These are phyloP conservation scores for Pristionchus entomophagus DNA, from an alignment of 2,888 invertebrate species.

Conservation along the genomic window DNA sequence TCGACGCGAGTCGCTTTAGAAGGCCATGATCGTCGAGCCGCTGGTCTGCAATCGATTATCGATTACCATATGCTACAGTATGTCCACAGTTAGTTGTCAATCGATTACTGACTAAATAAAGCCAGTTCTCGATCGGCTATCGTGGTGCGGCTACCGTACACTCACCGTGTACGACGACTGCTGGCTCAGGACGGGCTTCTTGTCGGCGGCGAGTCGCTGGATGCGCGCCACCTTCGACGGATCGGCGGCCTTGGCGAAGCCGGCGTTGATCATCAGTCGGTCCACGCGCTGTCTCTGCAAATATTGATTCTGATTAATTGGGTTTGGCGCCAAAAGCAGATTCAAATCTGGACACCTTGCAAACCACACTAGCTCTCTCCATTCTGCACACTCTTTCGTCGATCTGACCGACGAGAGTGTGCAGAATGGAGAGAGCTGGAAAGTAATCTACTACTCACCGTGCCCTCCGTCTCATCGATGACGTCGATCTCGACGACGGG, in stretches of 20 bases:
- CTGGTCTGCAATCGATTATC: not conserved
- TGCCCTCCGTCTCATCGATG: slow-evolving; percentile 47
- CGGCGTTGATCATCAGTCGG: slow-evolving; percentile 64
- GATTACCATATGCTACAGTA: too few species aligned
- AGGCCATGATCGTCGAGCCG: slow-evolving; percentile 4
- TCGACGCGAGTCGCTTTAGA: not conserved
- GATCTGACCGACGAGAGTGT: too few species aligned
- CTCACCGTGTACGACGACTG: slow-evolving; percentile 11
- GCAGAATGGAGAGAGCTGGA: too few species aligned
- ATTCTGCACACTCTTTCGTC: too few species aligned
- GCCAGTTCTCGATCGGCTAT: not conserved
- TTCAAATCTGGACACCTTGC: not conserved
- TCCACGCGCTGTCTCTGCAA: slow-evolving; percentile 70
- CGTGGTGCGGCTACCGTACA: not conserved
- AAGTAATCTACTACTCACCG: slow-evolving; percentile 17
- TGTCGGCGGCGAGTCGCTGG: not conserved
- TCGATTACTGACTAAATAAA: too few species aligned
- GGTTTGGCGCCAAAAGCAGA: not conserved
- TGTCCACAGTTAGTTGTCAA: too few species aligned
- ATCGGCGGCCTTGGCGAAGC: slow-evolving; percentile 72
- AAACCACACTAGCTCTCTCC: too few species aligned
- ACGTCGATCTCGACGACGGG: slow-evolving; percentile 69
- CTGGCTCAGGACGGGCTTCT: slow-evolving; percentile 3
- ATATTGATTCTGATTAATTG: not conserved
- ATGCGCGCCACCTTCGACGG: slow-evolving; percentile 59